phyloP scores from a whole-genome alignment of 2,113 vertebrate genomes.

The Ahaetulla prasina region DNA sequence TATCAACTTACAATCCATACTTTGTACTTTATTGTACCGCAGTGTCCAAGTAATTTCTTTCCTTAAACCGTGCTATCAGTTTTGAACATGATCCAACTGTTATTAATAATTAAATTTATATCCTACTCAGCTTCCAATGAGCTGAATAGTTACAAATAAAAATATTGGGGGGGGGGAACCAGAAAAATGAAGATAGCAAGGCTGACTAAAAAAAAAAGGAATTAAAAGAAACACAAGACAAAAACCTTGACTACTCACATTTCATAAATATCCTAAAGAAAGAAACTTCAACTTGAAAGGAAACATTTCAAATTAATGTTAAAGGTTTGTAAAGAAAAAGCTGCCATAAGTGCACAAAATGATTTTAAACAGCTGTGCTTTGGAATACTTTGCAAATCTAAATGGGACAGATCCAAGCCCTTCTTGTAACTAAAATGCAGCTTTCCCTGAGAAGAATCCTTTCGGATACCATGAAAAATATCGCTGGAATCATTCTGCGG shows the following conservation, averaged over 20 bases:
- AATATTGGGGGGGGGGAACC: background rate
- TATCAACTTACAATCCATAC: background rate
- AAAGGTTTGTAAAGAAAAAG: background rate
- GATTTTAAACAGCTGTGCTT: background rate
- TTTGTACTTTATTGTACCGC: background rate
- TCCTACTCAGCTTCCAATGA: background rate
- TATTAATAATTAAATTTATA: background rate
- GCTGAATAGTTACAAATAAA: background rate
- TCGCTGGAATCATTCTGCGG: background rate
- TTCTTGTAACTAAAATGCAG: background rate
- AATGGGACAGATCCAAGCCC: background rate
- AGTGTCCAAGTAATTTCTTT: background rate
- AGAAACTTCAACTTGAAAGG: constrained; percentile 39
- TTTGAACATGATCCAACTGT: background rate
- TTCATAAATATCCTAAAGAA: constrained; percentile 50
- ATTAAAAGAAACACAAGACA: background rate
- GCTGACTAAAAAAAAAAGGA: background rate
- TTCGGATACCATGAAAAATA: background rate
- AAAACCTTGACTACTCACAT: constrained; percentile 31
- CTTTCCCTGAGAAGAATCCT: background rate
- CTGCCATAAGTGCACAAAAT: background rate
- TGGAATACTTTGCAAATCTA: accelerated
- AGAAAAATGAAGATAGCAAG: background rate
- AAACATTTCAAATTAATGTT: background rate
- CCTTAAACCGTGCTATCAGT: background rate